phyloP scores from a whole-genome alignment of 2,113 vertebrate species.

The Garra rufa region DNA sequence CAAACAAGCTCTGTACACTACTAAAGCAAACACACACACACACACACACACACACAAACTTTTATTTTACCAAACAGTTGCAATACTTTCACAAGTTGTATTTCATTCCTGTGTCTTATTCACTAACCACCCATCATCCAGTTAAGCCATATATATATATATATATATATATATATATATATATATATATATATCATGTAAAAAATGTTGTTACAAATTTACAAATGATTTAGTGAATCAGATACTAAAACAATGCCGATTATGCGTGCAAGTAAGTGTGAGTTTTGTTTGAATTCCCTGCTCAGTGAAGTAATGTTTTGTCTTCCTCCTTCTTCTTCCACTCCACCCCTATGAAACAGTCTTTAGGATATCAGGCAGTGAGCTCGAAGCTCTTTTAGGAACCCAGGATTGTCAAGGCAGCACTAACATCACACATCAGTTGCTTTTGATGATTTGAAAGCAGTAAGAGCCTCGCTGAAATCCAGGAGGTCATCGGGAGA shows the following conservation, averaged over 20 bases:
- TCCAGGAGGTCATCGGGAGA: conserved; percentile 10
- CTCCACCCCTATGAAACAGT: conserved; percentile 42
- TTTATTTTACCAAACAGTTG: not conserved
- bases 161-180: too few species aligned
- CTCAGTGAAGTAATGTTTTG: conserved; percentile 18
- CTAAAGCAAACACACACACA: not conserved
- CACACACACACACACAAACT: not conserved
- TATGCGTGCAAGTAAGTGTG: not conserved
- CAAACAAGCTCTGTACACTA: conserved; percentile 13
- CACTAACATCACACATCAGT: conserved; percentile 38
- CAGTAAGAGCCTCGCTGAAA: conserved; percentile 38
- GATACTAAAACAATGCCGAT: not conserved
- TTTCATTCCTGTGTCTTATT: not conserved
- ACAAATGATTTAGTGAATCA: not conserved
- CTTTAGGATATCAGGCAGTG: conserved; percentile 49
- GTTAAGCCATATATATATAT: too few species aligned
- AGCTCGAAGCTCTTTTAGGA: conserved; percentile 38
- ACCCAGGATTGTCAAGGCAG: conserved; percentile 46
- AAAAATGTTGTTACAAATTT: too few species aligned
- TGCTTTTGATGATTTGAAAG: conserved; percentile 49
- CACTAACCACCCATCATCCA: not conserved
- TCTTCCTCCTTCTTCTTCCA: conserved; percentile 2
- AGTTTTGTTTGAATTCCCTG: not conserved
- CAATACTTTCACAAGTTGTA: not conserved
- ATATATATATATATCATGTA: too few species aligned